Evolutionary conservation across 2,113 vertebrate genomes (phyloP).

Genomic region (Cinclus cinclus): DNA sequence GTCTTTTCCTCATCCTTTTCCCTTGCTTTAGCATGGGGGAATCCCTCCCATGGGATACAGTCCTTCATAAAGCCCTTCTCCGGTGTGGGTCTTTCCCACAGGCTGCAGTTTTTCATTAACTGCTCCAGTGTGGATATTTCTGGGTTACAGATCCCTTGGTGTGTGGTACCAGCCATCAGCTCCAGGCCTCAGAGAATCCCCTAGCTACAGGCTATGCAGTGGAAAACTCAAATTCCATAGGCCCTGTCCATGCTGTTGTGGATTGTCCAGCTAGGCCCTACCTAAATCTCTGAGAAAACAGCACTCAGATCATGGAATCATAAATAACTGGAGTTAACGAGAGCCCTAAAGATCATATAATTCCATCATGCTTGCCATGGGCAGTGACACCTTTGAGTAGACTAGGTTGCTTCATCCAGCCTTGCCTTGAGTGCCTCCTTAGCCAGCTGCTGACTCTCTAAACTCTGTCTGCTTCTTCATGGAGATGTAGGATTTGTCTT

Average conservation of each 20-base stretch:
- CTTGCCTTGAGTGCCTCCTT: neutral
- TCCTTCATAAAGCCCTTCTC: neutral
- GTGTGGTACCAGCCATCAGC: neutral
- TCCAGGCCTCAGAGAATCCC: neutral
- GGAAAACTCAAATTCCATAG: neutral
- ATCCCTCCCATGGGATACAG: neutral
- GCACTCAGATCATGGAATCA: neutral
- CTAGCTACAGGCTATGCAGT: neutral
- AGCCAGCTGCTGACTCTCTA: neutral
- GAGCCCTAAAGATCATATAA: neutral
- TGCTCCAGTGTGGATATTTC: neutral
- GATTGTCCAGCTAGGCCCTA: neutral
- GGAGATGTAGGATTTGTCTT: neutral
- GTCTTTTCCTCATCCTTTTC: neutral
- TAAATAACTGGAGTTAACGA: neutral
- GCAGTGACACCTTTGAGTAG: neutral
- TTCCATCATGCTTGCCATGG: neutral
- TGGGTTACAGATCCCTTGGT: neutral
- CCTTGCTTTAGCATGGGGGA: neutral
- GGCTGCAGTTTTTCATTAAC: neutral
- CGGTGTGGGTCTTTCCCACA: fast-evolving
- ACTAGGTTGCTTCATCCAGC: neutral
- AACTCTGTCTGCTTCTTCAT: neutral
- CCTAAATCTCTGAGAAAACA: neutral
- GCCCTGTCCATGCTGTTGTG: neutral